Evolutionary conservation across 1,140 invertebrate species (phyloP).

Genomic region (Probaryconus sp.): DNA sequence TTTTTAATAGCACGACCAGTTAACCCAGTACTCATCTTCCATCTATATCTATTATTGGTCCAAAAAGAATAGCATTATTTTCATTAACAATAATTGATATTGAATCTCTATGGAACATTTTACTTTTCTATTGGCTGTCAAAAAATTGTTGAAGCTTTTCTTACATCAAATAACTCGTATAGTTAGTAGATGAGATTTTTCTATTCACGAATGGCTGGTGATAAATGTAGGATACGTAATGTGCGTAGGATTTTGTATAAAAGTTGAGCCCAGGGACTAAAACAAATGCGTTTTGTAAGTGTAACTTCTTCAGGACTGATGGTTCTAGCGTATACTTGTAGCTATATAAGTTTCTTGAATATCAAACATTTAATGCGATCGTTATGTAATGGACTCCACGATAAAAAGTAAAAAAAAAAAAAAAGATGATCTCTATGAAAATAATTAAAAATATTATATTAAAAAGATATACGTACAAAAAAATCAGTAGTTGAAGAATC

Average conservation of each 20-base stretch:
- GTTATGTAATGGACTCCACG: too few relatives aligned
- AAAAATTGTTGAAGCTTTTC: conserved; percentile 1
- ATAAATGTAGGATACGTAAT: conserved; percentile 59
- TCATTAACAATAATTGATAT: too few relatives aligned
- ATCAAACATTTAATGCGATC: conserved; percentile 44
- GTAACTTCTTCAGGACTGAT: conserved; percentile 73
- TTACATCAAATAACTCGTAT: conserved; percentile 12
- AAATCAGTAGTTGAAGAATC: too few relatives aligned
- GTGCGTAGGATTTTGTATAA: conserved; percentile 62
- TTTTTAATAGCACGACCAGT: conserved; percentile 12
- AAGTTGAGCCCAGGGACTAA: conserved; percentile 72
- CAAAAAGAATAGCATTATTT: too few relatives aligned
- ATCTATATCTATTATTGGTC: too few relatives aligned
- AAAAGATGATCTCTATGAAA: background rate
- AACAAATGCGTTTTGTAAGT: conserved; percentile 70
- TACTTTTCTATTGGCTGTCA: too few relatives aligned
- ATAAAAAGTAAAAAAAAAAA: background rate
- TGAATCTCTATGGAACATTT: too few relatives aligned
- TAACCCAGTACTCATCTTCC: too few relatives aligned
- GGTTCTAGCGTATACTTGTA: conserved; percentile 75
- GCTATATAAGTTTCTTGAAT: conserved; percentile 63
- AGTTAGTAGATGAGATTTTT: conserved; percentile 37
- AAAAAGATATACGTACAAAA: too few relatives aligned
- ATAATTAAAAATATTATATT: background rate
- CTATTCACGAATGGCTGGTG: conserved; percentile 54